Base-by-base conservation (phyloP, 2,888 invertebrate species). In the Merodon equestris region DNA sequence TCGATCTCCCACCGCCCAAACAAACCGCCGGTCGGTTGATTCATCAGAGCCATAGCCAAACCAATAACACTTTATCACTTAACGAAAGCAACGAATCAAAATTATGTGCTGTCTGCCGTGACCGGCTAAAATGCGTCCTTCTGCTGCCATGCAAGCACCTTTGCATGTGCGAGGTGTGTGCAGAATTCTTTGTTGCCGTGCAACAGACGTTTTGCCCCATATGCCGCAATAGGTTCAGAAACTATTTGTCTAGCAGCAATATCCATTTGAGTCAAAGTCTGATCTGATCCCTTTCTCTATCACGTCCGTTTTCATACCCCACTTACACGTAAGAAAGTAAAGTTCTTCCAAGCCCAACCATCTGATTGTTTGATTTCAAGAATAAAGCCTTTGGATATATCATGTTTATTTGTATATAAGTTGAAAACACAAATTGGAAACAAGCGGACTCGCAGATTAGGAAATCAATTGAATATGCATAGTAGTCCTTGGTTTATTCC, bases 81-180 rank as follows among this genome's bases (percentile, higher is more conserved):
- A 73, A 68, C 12, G 73, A 73, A n/a, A 61, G 67, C 63, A 77
- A 63, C 17, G 77, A 77, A 44, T 42, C 44, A 0, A 77, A 50
- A 44, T 73, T 53, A 13, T 85, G 84, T 61, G 83, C 84, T 9
- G 64, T 83, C 1, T 85, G 84, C 42, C 83, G 74, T 17, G 84
- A 85, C 44, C 82, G 79, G 7, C 77, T 74, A 7, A 85, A 84
- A 72, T 82, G 83, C 70, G 83, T 85, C 5, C 64, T 85, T 0
- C 56, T 85, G 12, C 19, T 84, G 14, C 84, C 84, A 0, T 85
- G 84, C 61, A 83, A 81, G n/a, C 84, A 85, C 73, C 79, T 85
- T 13, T 85, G 84, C 9, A 70, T 85, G 66, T 85, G 84, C 70
- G 71, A 83, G 15, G 82, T 82, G 18, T 85, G 84, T 57, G 77